A percentile compares a stretch with the other conserved stretches of the same genome.
Evolutionary conservation across 37 sponge, comb jelly and placozoan species (phyloP).

Genomic region (Theonella swinhoei): DNA sequence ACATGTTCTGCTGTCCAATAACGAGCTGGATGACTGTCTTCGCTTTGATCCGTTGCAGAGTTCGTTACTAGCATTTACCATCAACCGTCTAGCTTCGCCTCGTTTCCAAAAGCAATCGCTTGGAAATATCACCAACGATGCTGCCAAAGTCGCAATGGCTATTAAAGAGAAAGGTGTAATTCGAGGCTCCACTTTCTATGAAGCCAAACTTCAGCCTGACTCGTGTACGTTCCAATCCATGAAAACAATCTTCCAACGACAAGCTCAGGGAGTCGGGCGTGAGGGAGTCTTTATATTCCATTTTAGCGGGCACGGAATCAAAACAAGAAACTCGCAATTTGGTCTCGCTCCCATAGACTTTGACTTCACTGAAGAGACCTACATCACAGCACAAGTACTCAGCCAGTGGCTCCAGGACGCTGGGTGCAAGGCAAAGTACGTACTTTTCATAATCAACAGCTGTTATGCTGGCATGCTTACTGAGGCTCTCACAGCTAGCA

Average conservation of each 20-base stretch:
- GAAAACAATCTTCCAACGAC: constrained; percentile 33
- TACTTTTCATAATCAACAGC: constrained; percentile 62
- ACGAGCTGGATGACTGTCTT: constrained; percentile 18
- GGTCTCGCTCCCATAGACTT: constrained; percentile 67
- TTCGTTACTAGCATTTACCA: constrained; percentile 47
- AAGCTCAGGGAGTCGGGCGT: constrained; percentile 47
- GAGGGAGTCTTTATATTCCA: constrained; percentile 63
- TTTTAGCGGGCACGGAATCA: constrained; percentile 72
- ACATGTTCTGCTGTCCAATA: constrained; percentile 28
- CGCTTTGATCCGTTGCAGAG: constrained; percentile 61
- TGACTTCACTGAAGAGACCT: constrained; percentile 24
- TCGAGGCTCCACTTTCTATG: constrained; percentile 15
- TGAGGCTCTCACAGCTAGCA: constrained; percentile 8
- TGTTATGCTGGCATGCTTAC: constrained; percentile 66
- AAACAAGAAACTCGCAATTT: constrained; percentile 36
- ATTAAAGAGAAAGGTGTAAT: constrained; percentile 20
- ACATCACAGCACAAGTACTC: constrained; percentile 31
- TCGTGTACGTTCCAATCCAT: constrained; percentile 47
- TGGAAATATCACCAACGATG: constrained; percentile 18
- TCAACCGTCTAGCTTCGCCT: constrained; percentile 52
- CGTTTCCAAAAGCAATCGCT: constrained; percentile 30
- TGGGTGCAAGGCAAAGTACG: constrained; percentile 56
- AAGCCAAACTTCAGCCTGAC: constrained; percentile 16
- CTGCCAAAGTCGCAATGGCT: constrained; percentile 11
- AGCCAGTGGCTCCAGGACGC: constrained; percentile 33